Evolutionary conservation across 2,888 invertebrate species (phyloP), one percentile per base, ranked within the genome.

Genomic region (Charanyca ferruginea): DNA sequence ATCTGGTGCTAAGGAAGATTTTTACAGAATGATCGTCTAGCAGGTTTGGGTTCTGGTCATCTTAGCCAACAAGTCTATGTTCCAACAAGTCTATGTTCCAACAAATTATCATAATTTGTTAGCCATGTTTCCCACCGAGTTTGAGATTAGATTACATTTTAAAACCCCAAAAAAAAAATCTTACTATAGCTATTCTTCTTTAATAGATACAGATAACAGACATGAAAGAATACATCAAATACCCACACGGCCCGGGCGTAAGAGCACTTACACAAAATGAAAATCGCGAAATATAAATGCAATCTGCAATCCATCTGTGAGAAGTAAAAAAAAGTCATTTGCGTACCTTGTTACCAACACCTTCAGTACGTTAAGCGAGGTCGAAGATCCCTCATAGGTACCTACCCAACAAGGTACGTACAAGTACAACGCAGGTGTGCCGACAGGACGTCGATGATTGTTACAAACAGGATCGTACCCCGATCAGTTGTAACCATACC

Each of bases 401-500:
- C 48, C 28, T 54, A 49, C 28, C 38, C n/a, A 11, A 20, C 22
- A 23, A 45, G 13, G 35, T 25, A 23, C 23, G 45, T 25, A 42
- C 45, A 41, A 45, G 45, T 25, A 42, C 45, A 41, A 45, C 51
- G 73, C 81, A 81, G 81, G 73, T 83, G 75, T 55, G 51, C 42
- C 45, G 49, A 65, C 67, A 78, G 73, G 81, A 81, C 79, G 73
- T 57, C 49, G 49, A 66, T 78, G 66, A 79, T 83, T 81, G 79
- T 83, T 70, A 58, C 59, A 67, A 83, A 78, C 76, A 79, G 81
- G 81, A 81, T 81, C 52, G 53, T 42, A 18, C 61, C 20, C 28
- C 62, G 63, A 81, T 79, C 60, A 65, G 59, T 61, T 64, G 69
- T 69, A 68, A 54, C 45, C 38, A 54, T 58, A 28, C 55, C 52